Evolutionary conservation across 1,140 invertebrate genomes (phyloP), one percentile per base, ranked within the genome.

Genomic region (Drosophila azteca): DNA sequence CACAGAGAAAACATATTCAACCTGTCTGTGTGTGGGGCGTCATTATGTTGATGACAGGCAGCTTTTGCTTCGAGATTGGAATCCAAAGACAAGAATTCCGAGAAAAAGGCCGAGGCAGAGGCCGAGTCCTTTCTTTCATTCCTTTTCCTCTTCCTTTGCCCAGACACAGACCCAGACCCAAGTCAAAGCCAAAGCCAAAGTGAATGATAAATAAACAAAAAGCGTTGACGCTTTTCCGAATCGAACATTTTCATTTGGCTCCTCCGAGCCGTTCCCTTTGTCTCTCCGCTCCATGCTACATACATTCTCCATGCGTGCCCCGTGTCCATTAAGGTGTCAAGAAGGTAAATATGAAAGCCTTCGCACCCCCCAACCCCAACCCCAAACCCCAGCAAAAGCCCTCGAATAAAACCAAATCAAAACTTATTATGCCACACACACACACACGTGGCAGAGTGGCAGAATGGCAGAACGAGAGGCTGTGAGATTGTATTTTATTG

Each of bases 361-460:
- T 41, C 39, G 35, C 11, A n/a, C n/a, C 46, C 24, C 49, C 11
- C 62, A 31, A 20, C 17, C 17, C 17, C 51, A 51, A n/a, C 46
- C 24, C 49, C 11, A 71, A 31, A 20, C 17, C 17, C 17, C 51
- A 51, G 41, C n/a, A 55, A 45, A 55, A 45, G 24, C 44, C 29
- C 52, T 46, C 82, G 61, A 87, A 87, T 83, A 88, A 87, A 88
- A 82, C 39, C 83, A 88, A 88, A 87, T 87, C 83, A 88, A 87
- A 87, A 87, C 83, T 82, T 87, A 88, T 88, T 87, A 87, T 87
- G 79, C 78, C 55, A 73, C 54, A 77, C 83, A 79, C 78, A 83
- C 43, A 61, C 50, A 58, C 62, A 41, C 24, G 51, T 31, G 31
- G 11, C 48, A 41, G 20, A 45, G 24, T 26, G 24, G 24, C 24